Percentiles rank a stretch among this genome's conserved stretches.
Conservation (phyloP, 2,113 vertebrate species). For the Pelusios castaneus region DNA sequence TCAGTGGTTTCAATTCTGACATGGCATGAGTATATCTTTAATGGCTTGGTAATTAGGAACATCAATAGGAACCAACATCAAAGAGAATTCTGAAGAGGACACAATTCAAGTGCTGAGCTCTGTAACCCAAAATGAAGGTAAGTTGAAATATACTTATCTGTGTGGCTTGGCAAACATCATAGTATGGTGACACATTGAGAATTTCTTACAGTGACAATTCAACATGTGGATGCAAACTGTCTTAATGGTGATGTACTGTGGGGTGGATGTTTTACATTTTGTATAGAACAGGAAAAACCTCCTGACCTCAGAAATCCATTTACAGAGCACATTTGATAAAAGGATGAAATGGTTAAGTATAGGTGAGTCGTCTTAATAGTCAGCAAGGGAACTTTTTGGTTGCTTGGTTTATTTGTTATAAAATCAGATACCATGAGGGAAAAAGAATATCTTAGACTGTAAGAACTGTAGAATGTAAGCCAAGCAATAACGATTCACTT, state of each 20-base stretch:
- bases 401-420: background rate
- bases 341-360: background rate
- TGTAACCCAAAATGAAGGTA: no score
- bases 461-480: no score
- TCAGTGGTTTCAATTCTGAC: background rate
- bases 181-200: background rate
- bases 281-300: background rate
- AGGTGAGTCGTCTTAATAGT: no score
- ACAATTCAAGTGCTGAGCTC: no score
- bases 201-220: background rate
- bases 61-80: no score
- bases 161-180: no score
- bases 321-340: background rate
- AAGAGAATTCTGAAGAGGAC: no score
- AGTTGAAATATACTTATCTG: no score
- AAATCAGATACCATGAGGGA: accelerated
- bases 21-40: background rate
- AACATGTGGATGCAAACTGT: background rate
- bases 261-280: background rate
- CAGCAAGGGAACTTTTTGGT: background rate
- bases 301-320: background rate
- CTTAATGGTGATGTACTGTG: background rate
- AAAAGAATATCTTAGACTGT: background rate
- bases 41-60: no score
- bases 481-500: background rate